Conservation (phyloP, 2,113 vertebrate species). For the Chloropsis cyanopogon region DNA sequence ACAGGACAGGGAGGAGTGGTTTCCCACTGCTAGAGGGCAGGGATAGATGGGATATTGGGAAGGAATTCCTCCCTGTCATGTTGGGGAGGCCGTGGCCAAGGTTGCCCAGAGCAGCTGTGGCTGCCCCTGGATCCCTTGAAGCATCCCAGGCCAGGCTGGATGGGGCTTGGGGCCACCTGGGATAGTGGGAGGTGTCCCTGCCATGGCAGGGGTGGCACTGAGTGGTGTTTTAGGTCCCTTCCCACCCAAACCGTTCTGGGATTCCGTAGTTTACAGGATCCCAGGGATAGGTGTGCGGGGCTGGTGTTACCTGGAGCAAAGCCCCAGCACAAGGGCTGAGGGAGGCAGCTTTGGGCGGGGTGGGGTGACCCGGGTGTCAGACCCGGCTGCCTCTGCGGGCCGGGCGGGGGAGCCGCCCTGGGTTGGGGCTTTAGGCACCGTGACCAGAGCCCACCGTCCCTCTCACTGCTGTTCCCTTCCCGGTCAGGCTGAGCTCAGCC, state of each 20-base stretch:
- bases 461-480: neutral
- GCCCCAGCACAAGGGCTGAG: neutral
- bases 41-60: neutral
- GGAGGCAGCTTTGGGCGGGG: neutral
- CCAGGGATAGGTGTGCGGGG: neutral
- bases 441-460: fast-evolving
- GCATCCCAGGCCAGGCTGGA: neutral
- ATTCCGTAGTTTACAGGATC: neutral
- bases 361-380: neutral
- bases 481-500: neutral
- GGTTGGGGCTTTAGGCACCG: fast-evolving
- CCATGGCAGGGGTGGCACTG: neutral
- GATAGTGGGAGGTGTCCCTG: fast-evolving
- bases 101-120: fast-evolving
- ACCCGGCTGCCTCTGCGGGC: neutral
- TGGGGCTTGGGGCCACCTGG: fast-evolving
- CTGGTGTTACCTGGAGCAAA: neutral
- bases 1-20: neutral
- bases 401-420: neutral
- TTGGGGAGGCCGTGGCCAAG: fast-evolving
- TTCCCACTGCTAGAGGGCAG: neutral
- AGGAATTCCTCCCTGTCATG: neutral
- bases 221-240: neutral
- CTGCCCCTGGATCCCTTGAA: neutral
- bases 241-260: neutral